Evolutionary conservation across 1,140 invertebrate genomes (phyloP).

Genomic region (Polyergus mexicanus): DNA sequence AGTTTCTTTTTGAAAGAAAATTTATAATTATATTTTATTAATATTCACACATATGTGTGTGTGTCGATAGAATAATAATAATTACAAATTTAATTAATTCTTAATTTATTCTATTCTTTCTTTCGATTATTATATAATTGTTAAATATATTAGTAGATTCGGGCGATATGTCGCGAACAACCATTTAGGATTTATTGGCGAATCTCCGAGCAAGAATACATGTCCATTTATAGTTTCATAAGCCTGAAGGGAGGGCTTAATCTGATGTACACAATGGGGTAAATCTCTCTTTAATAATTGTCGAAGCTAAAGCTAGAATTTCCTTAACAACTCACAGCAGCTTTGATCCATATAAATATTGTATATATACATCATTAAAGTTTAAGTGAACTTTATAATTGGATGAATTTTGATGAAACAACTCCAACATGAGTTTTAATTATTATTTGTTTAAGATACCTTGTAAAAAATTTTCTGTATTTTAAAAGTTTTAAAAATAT

Average conservation of each 20-base stretch:
- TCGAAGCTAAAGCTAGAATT: neutral
- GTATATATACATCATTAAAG: neutral
- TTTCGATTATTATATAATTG: neutral
- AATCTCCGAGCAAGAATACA: constrained; percentile 64
- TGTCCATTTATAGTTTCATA: constrained; percentile 68
- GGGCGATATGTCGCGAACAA: constrained; percentile 58
- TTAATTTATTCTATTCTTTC: neutral
- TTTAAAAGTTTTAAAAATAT: neutral
- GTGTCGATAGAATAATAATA: neutral
- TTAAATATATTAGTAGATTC: constrained; percentile 51
- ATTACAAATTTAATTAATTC: constrained; percentile 5
- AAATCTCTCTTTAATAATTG: constrained; percentile 44
- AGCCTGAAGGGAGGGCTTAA: constrained; percentile 72
- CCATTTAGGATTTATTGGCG: constrained; percentile 74
- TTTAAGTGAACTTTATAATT: constrained; percentile 13
- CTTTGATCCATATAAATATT: neutral
- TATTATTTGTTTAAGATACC: neutral
- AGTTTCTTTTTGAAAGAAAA: neutral
- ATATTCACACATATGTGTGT: neutral
- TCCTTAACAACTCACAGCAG: neutral
- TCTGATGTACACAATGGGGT: constrained; percentile 63
- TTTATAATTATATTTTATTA: neutral
- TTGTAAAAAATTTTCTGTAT: neutral
- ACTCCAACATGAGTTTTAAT: neutral
- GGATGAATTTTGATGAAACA: neutral